phyloP scores from a whole-genome alignment of 35 echinoderm and acorn worm species.

The Patiria miniata region DNA sequence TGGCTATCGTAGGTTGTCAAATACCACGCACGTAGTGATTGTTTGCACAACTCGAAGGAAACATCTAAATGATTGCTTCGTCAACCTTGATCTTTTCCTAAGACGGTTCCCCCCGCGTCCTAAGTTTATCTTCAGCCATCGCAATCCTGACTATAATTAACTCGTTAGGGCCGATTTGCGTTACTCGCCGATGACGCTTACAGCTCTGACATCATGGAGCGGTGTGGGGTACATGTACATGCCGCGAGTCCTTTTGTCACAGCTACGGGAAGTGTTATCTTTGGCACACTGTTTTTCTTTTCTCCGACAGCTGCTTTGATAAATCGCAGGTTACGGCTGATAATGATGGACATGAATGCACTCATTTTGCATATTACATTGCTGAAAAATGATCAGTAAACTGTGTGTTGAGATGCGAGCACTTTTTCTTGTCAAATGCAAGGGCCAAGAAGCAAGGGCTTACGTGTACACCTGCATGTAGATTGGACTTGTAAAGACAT shows the following conservation, averaged over 20 bases:
- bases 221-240: background rate
- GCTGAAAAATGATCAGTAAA: too few species aligned
- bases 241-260: too few species aligned
- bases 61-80: background rate
- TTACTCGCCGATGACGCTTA: background rate
- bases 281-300: background rate
- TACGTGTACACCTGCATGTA: too few species aligned
- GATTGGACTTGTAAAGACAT: too few species aligned
- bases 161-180: background rate
- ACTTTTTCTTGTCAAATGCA: too few species aligned
- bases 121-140: constrained; percentile 2
- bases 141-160: constrained; percentile 16
- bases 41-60: background rate
- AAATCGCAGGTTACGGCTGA: background rate
- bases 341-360: too few species aligned
- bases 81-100: constrained; percentile 31
- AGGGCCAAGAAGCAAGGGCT: too few species aligned
- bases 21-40: background rate
- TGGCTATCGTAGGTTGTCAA: background rate
- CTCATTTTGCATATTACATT: too few species aligned
- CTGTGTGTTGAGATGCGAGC: too few species aligned
- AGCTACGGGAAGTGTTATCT: too few species aligned
- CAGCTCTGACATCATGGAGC: background rate
- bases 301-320: background rate
- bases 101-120: background rate